Evolutionary conservation across 2,888 invertebrate genomes (phyloP), one percentile per base, ranked within the genome.

Genomic region (Netelia inedita): DNA sequence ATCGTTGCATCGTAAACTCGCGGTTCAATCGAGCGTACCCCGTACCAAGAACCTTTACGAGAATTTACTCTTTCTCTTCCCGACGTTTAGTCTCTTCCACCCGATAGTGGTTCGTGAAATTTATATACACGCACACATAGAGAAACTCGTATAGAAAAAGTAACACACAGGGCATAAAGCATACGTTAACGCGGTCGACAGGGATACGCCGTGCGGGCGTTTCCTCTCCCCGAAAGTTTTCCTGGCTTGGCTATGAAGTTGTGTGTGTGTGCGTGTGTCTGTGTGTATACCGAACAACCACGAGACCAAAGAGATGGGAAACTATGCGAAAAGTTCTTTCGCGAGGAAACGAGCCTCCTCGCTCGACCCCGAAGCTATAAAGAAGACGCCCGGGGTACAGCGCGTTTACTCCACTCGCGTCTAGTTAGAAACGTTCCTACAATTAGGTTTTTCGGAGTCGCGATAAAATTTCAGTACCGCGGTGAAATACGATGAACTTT

Each of bases 261-360:
- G 35, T 23, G 2, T 23, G 11, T 59, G 23, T 59, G n/a, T n/a
- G n/a, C n/a, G n/a, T n/a, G n/a, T 5, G 10, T 10, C 43, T 63
- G 35, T 23, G 2, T 23, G 11, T 59, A 10, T 59, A 41, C 41
- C 63, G 41, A 63, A 57, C 23, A 53, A 68, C 53, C 3, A n/a
- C 78, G 43, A 71, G 43, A 68, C 6, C 68, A 50, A 16, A 59
- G 46, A 50, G 53, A 68, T 57, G 74, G 61, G 28, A 78, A 82
- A 78, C 78, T 78, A 73, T 78, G 78, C 50, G 71, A 46, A n/a
- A 61, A 82, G 78, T 53, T 78, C 66, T 78, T 35, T 65, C 55
- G 43, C 65, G 19, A 72, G 41, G 53, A 19, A 35, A 35, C 55
- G 53, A 72, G 55, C 65, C 65, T 72, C 35, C 19, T 16, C 14